Conservation (phyloP, 2,888 invertebrate genomes). For the Melieria crassipennis region DNA sequence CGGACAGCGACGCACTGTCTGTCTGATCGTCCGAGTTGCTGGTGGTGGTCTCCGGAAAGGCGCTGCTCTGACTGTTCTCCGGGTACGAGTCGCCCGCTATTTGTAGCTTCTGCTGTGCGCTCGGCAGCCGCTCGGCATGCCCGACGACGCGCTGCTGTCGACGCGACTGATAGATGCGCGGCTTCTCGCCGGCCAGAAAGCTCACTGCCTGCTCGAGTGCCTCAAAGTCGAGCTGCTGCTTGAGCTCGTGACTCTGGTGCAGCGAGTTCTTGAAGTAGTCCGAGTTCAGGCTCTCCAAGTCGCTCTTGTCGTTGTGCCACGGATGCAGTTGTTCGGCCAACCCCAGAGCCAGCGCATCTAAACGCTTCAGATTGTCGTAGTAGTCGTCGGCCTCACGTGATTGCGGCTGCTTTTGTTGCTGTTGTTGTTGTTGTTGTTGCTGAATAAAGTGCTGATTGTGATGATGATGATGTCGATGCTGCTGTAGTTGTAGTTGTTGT, state of each 20-base stretch:
- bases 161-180: conserved; percentile 59
- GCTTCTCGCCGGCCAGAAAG: conserved; percentile 52
- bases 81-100: conserved; percentile 58
- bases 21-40: conserved; percentile 64
- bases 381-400: conserved; percentile 63
- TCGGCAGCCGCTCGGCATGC: conserved; percentile 25
- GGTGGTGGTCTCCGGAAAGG: conserved; percentile 63
- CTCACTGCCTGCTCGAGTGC: conserved; percentile 53
- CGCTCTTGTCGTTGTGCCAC: conserved; percentile 66
- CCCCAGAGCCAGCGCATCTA: conserved; percentile 58
- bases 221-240: conserved; percentile 54
- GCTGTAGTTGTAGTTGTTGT: conserved; percentile 40
- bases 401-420: conserved; percentile 10
- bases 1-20: conserved; percentile 60
- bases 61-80: conserved; percentile 63
- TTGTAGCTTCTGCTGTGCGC: conserved; percentile 35
- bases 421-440: conserved; percentile 25
- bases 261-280: conserved; percentile 65
- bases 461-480: conserved; percentile 43
- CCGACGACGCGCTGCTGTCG: conserved; percentile 35
- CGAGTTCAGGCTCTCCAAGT: conserved; percentile 66
- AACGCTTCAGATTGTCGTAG: conserved; percentile 64
- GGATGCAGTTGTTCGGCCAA: conserved; percentile 58
- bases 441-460: conserved; percentile 14
- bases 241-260: conserved; percentile 57